phyloP scores from a whole-genome alignment of 2,113 vertebrate genomes.

The Mus spicilegus region DNA sequence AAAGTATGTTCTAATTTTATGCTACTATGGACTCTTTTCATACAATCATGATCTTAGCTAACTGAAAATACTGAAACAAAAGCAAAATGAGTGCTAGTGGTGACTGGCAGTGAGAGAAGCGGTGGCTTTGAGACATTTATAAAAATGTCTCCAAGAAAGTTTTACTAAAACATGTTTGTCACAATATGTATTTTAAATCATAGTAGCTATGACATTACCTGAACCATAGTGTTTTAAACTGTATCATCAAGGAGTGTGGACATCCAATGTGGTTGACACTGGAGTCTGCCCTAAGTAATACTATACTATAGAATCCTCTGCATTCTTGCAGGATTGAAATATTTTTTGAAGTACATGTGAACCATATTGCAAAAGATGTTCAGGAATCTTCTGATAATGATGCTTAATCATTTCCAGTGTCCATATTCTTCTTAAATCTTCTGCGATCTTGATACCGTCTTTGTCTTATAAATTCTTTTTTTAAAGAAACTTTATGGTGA shows the following conservation, averaged over 20 bases:
- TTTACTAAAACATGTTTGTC: neutral
- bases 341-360: slow-evolving; percentile 19
- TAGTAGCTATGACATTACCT: neutral
- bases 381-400: slow-evolving; percentile 37
- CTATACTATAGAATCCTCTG: neutral
- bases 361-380: neutral
- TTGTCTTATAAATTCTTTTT: slow-evolving; percentile 64
- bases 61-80: neutral
- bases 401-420: slow-evolving; percentile 59
- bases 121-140: neutral
- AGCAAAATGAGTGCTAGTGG: neutral
- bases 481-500: slow-evolving; percentile 60
- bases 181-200: slow-evolving; percentile 19
- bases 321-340: slow-evolving; percentile 17
- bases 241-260: neutral
- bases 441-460: slow-evolving; percentile 43
- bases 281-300: neutral
- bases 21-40: neutral
- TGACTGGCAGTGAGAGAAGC: neutral
- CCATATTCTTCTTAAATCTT: slow-evolving; percentile 69
- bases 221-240: slow-evolving; percentile 3
- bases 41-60: neutral
- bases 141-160: neutral
- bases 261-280: neutral
- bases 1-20: neutral